phyloP scores from a whole-genome alignment of 2,113 vertebrate species.

The Actenoides hombroni region DNA sequence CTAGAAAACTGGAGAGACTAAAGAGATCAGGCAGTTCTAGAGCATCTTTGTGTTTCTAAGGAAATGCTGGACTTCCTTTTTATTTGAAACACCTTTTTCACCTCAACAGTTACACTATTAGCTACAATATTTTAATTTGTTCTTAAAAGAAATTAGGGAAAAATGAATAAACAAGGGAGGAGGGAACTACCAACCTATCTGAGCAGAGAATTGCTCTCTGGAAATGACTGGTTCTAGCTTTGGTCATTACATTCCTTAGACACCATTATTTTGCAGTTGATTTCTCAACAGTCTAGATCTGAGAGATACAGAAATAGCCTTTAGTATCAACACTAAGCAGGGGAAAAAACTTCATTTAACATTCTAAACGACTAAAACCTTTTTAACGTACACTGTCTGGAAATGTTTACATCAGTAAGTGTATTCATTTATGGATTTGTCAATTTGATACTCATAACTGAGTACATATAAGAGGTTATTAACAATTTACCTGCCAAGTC shows the following conservation, averaged over 20 bases:
- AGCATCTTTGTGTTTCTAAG: not conserved
- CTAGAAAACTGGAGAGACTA: not conserved
- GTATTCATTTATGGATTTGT: not conserved
- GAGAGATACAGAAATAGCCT: not conserved
- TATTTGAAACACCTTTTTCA: not conserved
- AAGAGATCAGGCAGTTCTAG: not conserved
- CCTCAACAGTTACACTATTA: not conserved
- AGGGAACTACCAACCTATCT: not conserved
- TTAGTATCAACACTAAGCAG: not conserved
- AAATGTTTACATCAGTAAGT: not conserved
- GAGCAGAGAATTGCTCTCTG: not conserved
- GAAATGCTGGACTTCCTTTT: not conserved
- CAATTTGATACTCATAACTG: not conserved
- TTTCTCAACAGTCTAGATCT: not conserved
- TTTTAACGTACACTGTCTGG: not conserved
- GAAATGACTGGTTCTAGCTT: not conserved
- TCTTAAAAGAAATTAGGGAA: not conserved
- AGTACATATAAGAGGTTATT: not conserved
- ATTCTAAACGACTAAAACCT: not conserved
- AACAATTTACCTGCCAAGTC: not conserved
- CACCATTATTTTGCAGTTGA: not conserved
- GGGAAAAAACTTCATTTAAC: not conserved
- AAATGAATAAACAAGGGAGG: accelerated
- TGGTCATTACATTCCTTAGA: not conserved
- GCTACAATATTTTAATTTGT: not conserved